phyloP scores from a whole-genome alignment of 2,113 vertebrate genomes.

The Percopsis transmontana region DNA sequence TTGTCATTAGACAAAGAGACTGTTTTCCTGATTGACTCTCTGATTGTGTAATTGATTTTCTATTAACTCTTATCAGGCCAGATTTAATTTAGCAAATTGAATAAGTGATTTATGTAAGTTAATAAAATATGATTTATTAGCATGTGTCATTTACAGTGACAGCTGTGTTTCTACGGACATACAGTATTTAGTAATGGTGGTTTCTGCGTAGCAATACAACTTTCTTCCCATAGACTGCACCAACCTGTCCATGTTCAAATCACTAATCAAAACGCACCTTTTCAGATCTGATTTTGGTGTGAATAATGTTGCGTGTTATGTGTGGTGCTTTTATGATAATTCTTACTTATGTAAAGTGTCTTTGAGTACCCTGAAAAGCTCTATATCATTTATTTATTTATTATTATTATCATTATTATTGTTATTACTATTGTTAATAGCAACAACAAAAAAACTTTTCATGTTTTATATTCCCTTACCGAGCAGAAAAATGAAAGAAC shows the following conservation, averaged over 20 bases:
- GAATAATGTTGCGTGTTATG: no score
- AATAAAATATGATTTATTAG: constrained; percentile 54
- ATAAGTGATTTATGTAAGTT: constrained; percentile 41
- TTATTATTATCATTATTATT: no score
- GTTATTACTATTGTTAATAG: no score
- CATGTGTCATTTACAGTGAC: constrained; percentile 13
- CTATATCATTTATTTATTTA: no score
- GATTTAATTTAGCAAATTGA: constrained; percentile 56
- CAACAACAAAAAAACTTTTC: no score
- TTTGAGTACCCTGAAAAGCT: no score
- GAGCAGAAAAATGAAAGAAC: no score
- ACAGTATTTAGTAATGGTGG: constrained; percentile 1
- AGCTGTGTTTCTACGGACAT: constrained; percentile 8
- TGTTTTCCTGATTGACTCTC: constrained; percentile 38
- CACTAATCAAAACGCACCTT: neutral
- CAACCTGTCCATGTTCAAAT: no score
- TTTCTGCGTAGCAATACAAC: neutral
- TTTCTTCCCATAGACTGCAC: neutral
- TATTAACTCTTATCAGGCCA: constrained; percentile 49
- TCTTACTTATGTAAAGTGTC: no score
- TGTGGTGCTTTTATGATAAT: no score
- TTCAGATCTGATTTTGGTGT: no score
- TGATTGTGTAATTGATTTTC: constrained; percentile 61
- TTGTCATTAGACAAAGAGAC: constrained; percentile 38
- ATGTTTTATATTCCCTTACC: no score